phyloP scores from a whole-genome alignment of 2,888 invertebrate species.

The Torymus auratus region DNA sequence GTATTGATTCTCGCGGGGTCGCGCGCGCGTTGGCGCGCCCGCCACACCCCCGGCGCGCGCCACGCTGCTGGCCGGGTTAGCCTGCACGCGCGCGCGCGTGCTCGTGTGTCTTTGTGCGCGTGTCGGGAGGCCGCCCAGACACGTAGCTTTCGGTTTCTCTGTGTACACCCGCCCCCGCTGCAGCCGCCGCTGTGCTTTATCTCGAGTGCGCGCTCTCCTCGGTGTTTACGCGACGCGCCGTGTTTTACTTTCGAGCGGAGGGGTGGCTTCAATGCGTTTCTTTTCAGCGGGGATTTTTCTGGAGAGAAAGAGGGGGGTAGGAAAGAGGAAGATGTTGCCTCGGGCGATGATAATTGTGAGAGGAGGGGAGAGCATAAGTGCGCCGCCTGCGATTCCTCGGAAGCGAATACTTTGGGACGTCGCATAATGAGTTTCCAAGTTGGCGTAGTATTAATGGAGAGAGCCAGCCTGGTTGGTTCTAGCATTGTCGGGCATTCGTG shows the following conservation, averaged over 20 bases:
- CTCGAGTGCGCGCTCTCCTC: slow-evolving; percentile 38
- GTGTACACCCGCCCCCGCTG: slow-evolving; percentile 19
- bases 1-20: slow-evolving; percentile 74
- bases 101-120: background rate
- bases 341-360: too few relatives aligned
- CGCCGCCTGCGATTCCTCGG: too few relatives aligned
- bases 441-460: too few relatives aligned
- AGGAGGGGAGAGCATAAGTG: too few relatives aligned
- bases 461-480: too few relatives aligned
- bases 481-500: too few relatives aligned
- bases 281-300: too few relatives aligned
- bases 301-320: too few relatives aligned
- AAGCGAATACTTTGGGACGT: too few relatives aligned
- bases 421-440: too few relatives aligned
- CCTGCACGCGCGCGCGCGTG: background rate
- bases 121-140: slow-evolving; percentile 20
- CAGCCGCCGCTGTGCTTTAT: slow-evolving; percentile 4
- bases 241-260: slow-evolving; percentile 5
- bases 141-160: slow-evolving; percentile 50
- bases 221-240: slow-evolving; percentile 27
- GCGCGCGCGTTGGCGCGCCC: slow-evolving; percentile 39
- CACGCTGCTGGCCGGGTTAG: slow-evolving; percentile 43
- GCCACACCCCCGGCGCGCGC: slow-evolving; percentile 53
- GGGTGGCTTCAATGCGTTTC: background rate
- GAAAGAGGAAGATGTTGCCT: too few relatives aligned